Evolutionary conservation across 2,888 invertebrate species (phyloP), one percentile per base, ranked within the genome.

Genomic region (Reticulitermes lucifugus): DNA sequence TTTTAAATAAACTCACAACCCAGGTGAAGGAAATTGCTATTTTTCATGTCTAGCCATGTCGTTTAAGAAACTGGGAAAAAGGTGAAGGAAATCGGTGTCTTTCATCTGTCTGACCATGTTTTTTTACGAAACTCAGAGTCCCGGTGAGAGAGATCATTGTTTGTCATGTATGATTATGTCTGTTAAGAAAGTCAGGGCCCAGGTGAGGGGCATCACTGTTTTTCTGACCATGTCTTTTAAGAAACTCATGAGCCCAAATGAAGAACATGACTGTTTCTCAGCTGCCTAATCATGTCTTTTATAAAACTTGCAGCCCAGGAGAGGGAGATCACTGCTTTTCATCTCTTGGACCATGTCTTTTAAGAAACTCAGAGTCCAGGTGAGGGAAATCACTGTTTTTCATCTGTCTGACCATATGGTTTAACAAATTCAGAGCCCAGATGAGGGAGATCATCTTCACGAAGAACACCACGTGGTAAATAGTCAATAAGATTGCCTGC

Each of bases 401-500:
- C 71, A 71, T 12, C 18, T 18, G n/a, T 73, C 14, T 43, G 35
- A 46, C 25, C 43, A 79, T 29, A 84, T 77, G 18, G 25, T 77
- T 85, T 41, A 5, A 83, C 77, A 75, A 92, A 92, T 89, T 91
- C 91, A 87, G 91, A 91, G 88, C 92, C 90, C 71, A 92, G 88
- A 88, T 90, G 89, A 75, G 91, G 90, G 70, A 93, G 85, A 89
- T 94, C 94, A 0, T 89, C 90, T 1, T 88, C 88, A 80, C 88
- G 89, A 14, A 94, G 85, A 2, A 93, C 90, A 0, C 93, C 94
- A 21, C 92, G 91, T 22, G 94, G 94, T 14, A 94, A 88, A 89
- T 91, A 93, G 5, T 94, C 94, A 6, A 94, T 89, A 0, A 94
- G 89, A 22, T 92, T 90, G 0, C 93, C 91, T 0, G 91, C 94